Evolutionary conservation across 2,113 vertebrate genomes (phyloP).

Genomic region (Clarias batrachus): DNA sequence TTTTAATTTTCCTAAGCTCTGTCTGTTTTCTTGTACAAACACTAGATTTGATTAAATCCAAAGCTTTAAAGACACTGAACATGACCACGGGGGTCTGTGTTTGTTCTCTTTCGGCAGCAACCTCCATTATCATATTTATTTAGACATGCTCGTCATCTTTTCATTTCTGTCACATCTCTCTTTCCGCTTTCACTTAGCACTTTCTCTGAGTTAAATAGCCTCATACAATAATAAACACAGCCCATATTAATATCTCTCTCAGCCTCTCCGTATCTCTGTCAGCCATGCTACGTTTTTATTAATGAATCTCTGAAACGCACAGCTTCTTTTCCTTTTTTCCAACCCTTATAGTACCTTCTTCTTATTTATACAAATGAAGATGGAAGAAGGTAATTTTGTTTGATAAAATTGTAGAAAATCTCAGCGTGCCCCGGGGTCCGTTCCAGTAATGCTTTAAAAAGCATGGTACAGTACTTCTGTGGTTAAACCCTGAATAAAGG

Average conservation of each 20-base stretch:
- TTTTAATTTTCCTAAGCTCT: slow-evolving; percentile 32
- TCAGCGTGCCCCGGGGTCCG: neutral
- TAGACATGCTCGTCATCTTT: neutral
- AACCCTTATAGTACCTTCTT: neutral
- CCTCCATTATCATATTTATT: slow-evolving; percentile 26
- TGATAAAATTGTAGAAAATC: neutral
- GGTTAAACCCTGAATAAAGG: neutral
- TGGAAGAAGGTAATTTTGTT: slow-evolving; percentile 1
- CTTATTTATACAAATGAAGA: neutral
- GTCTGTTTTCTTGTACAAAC: neutral
- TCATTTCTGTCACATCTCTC: slow-evolving; percentile 26
- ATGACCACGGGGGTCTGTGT: neutral
- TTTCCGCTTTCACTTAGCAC: slow-evolving; percentile 3
- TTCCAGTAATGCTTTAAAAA: neutral
- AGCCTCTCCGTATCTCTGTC: neutral
- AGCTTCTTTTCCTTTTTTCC: neutral
- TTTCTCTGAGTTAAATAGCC: slow-evolving; percentile 27
- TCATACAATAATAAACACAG: slow-evolving; percentile 44
- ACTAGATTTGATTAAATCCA: neutral
- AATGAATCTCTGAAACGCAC: neutral
- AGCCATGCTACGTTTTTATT: neutral
- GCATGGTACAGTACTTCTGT: neutral
- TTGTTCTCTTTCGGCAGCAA: neutral
- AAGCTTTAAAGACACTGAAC: neutral
- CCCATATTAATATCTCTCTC: slow-evolving; percentile 31